phyloP scores from a whole-genome alignment of 2,797 vertebrate genomes.

The Eremophila alpestris region DNA sequence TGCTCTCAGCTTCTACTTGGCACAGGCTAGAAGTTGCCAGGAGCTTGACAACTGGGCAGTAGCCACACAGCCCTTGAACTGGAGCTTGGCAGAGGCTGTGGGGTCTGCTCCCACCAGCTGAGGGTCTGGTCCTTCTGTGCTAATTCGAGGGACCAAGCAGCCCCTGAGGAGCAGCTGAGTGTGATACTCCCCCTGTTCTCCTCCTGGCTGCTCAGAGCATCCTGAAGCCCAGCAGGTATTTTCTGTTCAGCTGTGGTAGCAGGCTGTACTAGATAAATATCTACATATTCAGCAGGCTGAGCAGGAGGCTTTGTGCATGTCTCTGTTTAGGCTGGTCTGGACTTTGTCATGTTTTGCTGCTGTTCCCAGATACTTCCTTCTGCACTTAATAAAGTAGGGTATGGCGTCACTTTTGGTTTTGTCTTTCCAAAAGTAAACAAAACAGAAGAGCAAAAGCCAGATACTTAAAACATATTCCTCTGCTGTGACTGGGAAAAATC shows the following conservation, averaged over 20 bases:
- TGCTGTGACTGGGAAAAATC: background rate
- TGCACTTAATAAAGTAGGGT: background rate
- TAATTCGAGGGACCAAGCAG: background rate
- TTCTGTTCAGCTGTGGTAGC: background rate
- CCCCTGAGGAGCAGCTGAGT: background rate
- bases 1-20: background rate
- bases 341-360: background rate
- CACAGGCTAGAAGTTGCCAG: background rate
- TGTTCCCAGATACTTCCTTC: background rate
- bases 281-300: background rate
- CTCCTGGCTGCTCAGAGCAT: background rate
- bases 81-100: background rate
- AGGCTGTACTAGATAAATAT: background rate
- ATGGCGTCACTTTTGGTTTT: background rate
- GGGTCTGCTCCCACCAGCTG: background rate
- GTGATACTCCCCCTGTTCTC: background rate
- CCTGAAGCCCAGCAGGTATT: background rate
- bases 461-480: background rate
- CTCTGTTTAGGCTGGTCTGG: background rate
- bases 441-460: background rate
- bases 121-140: background rate
- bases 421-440: conserved; percentile 15
- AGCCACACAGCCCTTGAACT: background rate
- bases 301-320: background rate
- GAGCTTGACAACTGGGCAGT: background rate